Conservation (phyloP, 2,797 vertebrate genomes). For the Huso huso region DNA sequence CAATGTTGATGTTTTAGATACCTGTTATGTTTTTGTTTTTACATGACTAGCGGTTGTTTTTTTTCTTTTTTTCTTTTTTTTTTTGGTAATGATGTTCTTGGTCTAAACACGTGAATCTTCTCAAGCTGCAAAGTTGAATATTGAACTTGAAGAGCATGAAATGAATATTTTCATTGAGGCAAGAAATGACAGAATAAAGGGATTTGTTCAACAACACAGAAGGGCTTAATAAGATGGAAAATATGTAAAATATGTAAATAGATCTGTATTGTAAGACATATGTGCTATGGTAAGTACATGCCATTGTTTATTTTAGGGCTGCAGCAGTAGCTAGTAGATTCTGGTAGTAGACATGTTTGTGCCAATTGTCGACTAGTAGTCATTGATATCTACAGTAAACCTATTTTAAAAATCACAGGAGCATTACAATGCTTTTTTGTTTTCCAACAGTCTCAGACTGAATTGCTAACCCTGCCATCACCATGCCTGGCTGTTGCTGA, state of each 20-base stretch:
- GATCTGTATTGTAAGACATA: not conserved
- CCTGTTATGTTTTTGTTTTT: not conserved
- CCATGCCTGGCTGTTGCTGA: no score
- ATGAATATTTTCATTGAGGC: conserved; percentile 38
- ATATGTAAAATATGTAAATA: conserved; percentile 32
- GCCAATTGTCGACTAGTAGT: no score
- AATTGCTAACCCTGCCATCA: no score
- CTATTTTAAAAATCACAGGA: no score
- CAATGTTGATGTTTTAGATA: not conserved
- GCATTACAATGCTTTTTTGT: no score
- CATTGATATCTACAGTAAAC: no score
- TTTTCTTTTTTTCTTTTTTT: not conserved
- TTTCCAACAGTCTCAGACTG: no score
- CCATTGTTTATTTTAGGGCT: no score
- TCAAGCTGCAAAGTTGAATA: conserved; percentile 23
- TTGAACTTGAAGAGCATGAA: conserved; percentile 39
- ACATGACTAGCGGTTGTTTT: not conserved
- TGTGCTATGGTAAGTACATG: no score
- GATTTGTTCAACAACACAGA: conserved; percentile 34
- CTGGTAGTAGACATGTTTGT: no score
- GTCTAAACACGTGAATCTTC: conserved; percentile 30
- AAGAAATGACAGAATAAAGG: conserved; percentile 28
- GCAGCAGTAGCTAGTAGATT: no score
- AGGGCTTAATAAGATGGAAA: conserved; percentile 21
- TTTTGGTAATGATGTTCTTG: conserved; percentile 21